Evolutionary conservation across 64 coral and sea anemone species (phyloP), one percentile per base, ranked within the genome.

Genomic region (Stichodactyla helianthus): DNA sequence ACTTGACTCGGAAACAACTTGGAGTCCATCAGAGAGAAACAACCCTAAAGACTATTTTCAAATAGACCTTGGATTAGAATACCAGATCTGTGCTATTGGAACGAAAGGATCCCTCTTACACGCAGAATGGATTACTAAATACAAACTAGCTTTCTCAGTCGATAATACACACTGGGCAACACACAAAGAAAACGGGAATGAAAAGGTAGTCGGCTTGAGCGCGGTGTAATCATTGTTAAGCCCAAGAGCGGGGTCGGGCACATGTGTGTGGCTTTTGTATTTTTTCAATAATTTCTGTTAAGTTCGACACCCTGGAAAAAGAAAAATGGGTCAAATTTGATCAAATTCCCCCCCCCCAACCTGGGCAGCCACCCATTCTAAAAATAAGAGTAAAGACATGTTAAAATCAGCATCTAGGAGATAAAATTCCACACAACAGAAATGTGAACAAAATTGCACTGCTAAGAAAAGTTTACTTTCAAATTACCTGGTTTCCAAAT

Each of bases 1-100:
- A 2, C 54, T 59, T 27, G 19, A 22, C 25, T 84, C 82, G 4
- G 11, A n/a, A 6, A 58, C 82, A 54, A 55, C 82, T 5, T 84
- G 82, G 82, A 54, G 16, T 4, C 82, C 82, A 5, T 26, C 14
- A 59, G 8, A 84, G 2, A 16, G 16, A 25, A 22, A 59, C 13
- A 27, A 84, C n/a, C 10, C 10, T 55, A 58, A 31, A 4, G 82
- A 84, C 54, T 84, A 57, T 59, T 7, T 84, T 84, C 82, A 56
- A 25, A 53, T 84, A 16, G 82, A 84, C 20, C 56, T 84, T 54
- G 82, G 82, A 26, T 2, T 58, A 0, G 82, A 56, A 0, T 59
- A 84, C 54, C 44, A 84, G 11, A 56, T 84, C 9, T 84, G 82
- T 59, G 52, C 0, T 19, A 58, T 84, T 23, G 15, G 28, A 27